Conservation (phyloP, 2,888 invertebrate species). For the Agrotis exclamationis region DNA sequence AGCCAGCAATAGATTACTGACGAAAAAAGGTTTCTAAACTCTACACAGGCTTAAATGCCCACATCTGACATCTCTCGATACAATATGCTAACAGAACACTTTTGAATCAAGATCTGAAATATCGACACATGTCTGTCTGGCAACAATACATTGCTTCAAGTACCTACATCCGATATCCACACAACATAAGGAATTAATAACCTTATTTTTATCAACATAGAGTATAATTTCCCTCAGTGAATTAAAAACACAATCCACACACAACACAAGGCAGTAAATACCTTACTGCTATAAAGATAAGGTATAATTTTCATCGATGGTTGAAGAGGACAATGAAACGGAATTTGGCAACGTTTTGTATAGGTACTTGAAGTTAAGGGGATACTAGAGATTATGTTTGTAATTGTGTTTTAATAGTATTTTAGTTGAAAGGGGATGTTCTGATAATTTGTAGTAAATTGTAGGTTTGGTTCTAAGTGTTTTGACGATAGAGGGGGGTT, state of each 20-base stretch:
- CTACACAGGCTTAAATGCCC: constrained; percentile 7
- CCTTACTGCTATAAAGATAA: constrained; percentile 59
- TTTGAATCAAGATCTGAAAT: constrained; percentile 74
- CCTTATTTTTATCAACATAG: constrained; percentile 60
- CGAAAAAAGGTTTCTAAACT: constrained; percentile 22
- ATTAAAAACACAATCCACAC: constrained; percentile 49
- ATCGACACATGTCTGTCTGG: constrained; percentile 85
- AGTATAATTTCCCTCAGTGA: constrained; percentile 62
- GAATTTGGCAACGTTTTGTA: constrained; percentile 73
- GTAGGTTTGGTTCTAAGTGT: constrained; percentile 30
- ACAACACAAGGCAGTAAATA: constrained; percentile 51
- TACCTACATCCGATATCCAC: constrained; percentile 81
- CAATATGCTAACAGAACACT: constrained; percentile 45
- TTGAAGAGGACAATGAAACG: constrained; percentile 33
- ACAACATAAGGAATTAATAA: constrained; percentile 51
- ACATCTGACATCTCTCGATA: constrained; percentile 44
- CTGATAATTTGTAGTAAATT: constrained; percentile 54
- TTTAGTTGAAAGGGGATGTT: constrained; percentile 73
- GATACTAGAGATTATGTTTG: constrained; percentile 84
- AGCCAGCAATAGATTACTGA: constrained; percentile 25
- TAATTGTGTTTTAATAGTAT: constrained; percentile 86
- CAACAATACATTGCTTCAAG: constrained; percentile 79
- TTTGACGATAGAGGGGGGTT: neutral
- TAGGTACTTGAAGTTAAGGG: constrained; percentile 85
- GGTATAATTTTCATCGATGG: constrained; percentile 61